Evolutionary conservation across 53 echinoderm and acorn worm genomes (phyloP).

Genomic region (Holothuria leucospilota): DNA sequence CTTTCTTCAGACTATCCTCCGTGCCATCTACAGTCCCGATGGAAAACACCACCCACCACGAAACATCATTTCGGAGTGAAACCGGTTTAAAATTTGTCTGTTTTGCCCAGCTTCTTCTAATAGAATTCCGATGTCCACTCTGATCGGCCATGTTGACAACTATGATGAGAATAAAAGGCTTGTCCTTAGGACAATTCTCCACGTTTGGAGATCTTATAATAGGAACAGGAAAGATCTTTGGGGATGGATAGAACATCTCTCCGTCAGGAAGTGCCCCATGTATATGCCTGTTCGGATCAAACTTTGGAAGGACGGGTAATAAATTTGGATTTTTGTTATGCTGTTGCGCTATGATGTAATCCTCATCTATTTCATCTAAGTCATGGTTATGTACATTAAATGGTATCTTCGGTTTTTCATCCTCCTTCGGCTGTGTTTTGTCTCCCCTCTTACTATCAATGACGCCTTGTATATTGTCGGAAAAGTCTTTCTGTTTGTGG

Average conservation of each 20-base stretch:
- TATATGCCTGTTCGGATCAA: slow-evolving; percentile 72
- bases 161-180: slow-evolving; percentile 67
- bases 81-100: slow-evolving; percentile 40
- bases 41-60: slow-evolving; percentile 83
- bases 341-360: slow-evolving; percentile 51
- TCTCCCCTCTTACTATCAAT: neutral
- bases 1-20: slow-evolving; percentile 54
- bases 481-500: neutral
- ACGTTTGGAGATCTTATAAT: slow-evolving; percentile 58
- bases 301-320: slow-evolving; percentile 61
- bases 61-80: slow-evolving; percentile 28
- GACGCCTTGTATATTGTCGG: neutral
- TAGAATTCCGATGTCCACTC: slow-evolving; percentile 54
- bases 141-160: slow-evolving; percentile 59
- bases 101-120: slow-evolving; percentile 83
- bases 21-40: slow-evolving; percentile 57
- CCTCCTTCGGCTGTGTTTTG: neutral
- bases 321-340: slow-evolving; percentile 63
- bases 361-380: slow-evolving; percentile 45
- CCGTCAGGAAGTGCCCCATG: slow-evolving; percentile 19
- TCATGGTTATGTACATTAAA: slow-evolving; percentile 22
- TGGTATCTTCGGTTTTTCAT: neutral
- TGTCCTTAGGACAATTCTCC: slow-evolving; percentile 56
- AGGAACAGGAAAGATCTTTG: slow-evolving; percentile 87
- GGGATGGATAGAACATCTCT: slow-evolving; percentile 57